A percentile compares a stretch with the other conserved stretches of the same genome.
Conservation (phyloP, 2,113 vertebrate species). For the Diglossa brunneiventris region DNA sequence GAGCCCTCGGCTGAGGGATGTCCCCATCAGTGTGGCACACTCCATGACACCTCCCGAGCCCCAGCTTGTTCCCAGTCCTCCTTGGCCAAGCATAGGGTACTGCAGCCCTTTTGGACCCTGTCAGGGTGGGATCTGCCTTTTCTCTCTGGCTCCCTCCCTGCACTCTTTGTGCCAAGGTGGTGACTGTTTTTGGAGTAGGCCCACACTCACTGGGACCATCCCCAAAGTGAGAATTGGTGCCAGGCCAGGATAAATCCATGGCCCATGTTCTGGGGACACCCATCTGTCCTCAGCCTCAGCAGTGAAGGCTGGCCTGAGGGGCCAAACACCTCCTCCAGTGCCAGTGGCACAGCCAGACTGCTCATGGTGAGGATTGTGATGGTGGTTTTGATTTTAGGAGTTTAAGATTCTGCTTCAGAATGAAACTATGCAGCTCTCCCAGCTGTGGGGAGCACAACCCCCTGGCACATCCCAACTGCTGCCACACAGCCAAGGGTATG, state of each 20-base stretch:
- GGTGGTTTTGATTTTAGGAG: neutral
- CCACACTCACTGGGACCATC: fast-evolving
- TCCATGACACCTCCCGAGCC: fast-evolving
- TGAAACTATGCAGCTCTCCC: neutral
- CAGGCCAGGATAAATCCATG: neutral
- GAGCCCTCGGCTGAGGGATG: neutral
- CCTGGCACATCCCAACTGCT: fast-evolving
- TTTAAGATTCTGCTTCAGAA: neutral
- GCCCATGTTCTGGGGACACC: neutral
- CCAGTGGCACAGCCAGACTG: neutral
- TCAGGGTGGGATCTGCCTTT: neutral
- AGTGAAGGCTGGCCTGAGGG: neutral
- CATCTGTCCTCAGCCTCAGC: neutral
- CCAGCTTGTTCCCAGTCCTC: neutral
- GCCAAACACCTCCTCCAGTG: neutral
- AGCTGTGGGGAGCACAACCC: neutral
- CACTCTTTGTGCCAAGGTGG: neutral
- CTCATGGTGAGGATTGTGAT: fast-evolving
- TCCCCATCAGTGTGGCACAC: neutral
- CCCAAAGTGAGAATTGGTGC: neutral
- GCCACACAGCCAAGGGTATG: fast-evolving
- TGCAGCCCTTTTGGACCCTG: neutral
- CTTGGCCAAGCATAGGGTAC: neutral
- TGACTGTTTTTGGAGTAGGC: neutral
- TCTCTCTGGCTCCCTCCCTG: neutral